Percentiles rank a stretch among this genome's conserved stretches.
Conservation (phyloP, 37 sponge, comb jelly and placozoan genomes). For the Aphrocallistes beatrix region DNA sequence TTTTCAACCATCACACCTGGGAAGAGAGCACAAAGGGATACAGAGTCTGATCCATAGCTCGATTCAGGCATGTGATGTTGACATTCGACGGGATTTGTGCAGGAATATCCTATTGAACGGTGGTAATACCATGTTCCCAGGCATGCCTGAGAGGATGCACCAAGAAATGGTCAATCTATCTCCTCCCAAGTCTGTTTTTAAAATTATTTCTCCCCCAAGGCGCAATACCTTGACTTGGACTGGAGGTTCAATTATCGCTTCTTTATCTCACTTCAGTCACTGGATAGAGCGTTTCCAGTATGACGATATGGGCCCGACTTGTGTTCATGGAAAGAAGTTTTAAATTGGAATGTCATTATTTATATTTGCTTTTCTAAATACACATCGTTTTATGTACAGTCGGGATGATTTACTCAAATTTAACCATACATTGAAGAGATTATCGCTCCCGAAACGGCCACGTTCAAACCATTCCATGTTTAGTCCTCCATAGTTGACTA, state of each 20-base stretch:
- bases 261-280: not conserved
- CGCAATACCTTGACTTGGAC: not conserved
- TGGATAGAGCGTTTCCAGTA: not conserved
- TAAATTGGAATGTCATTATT: too few relatives aligned
- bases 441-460: too few relatives aligned
- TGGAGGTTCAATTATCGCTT: not conserved
- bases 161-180: not conserved
- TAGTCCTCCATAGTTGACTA: too few relatives aligned
- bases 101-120: not conserved
- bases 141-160: not conserved
- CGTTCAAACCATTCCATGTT: too few relatives aligned
- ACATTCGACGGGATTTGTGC: not conserved
- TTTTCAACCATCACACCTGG: constrained; percentile 9
- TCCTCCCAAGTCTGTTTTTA: not conserved
- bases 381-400: too few relatives aligned
- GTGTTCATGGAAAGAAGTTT: too few relatives aligned
- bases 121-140: not conserved
- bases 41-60: not conserved
- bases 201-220: not conserved
- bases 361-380: too few relatives aligned
- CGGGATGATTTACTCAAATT: too few relatives aligned
- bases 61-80: not conserved
- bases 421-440: too few relatives aligned
- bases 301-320: not conserved
- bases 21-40: not conserved